Evolutionary conservation across 2,797 vertebrate species (phyloP).

Genomic region (Xenentodon cancila): DNA sequence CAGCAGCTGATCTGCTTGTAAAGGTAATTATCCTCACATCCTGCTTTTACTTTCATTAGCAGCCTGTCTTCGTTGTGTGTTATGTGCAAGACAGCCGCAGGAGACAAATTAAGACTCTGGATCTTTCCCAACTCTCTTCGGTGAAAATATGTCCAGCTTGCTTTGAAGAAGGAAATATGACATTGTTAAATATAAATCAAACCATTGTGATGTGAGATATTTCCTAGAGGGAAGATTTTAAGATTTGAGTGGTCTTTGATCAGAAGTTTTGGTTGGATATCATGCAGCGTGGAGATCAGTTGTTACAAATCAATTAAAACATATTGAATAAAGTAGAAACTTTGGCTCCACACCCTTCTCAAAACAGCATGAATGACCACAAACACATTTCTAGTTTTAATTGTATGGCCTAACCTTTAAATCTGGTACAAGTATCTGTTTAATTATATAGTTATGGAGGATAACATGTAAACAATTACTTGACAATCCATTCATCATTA

Average conservation of each 20-base stretch:
- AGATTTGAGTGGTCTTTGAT: conserved; percentile 18
- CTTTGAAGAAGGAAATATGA: conserved; percentile 29
- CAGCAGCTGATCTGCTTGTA: conserved; percentile 68
- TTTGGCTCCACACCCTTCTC: conserved; percentile 6
- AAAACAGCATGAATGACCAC: conserved; percentile 17
- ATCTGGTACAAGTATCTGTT: conserved; percentile 8
- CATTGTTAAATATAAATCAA: conserved; percentile 6
- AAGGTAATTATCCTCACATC: conserved; percentile 74
- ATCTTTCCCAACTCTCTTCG: conserved; percentile 45
- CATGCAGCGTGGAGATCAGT: neutral
- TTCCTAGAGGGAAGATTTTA: conserved; percentile 7
- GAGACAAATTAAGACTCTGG: conserved; percentile 63
- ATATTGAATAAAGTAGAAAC: conserved; percentile 1
- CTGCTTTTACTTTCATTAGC: conserved; percentile 76
- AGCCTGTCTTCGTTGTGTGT: conserved; percentile 47
- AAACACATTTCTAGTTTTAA: conserved; percentile 11
- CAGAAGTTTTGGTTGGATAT: conserved; percentile 12
- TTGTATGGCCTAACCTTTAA: conserved; percentile 2
- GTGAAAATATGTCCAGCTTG: conserved; percentile 19
- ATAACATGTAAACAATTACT: neutral
- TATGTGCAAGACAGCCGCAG: conserved; percentile 57
- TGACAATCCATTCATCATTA: neutral
- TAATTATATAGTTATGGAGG: conserved; percentile 17
- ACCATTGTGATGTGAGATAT: conserved; percentile 6
- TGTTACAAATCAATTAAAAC: conserved; percentile 18